Evolutionary conservation across 1,140 invertebrate species (phyloP).

Genomic region (Eulimnadia texana): DNA sequence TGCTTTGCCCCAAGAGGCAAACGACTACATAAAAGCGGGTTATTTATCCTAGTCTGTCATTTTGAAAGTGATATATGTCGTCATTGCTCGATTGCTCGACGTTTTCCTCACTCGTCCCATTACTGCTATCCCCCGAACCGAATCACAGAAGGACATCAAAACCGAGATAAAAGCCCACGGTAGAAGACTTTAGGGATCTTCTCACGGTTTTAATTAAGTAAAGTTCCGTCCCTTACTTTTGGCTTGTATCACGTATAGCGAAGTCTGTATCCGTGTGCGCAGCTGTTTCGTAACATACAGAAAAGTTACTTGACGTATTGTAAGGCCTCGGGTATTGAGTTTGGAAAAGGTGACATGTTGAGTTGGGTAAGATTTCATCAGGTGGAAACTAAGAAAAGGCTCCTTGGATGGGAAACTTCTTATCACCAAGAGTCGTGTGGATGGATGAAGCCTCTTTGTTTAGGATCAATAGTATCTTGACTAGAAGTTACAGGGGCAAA

Average conservation of each 20-base stretch:
- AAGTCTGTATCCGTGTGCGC: no score
- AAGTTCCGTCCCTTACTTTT: no score
- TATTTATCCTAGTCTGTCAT: background rate
- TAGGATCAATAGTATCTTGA: background rate
- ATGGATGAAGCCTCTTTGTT: background rate
- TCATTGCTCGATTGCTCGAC: background rate
- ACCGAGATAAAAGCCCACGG: background rate
- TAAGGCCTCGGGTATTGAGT: no score
- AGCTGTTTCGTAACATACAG: no score
- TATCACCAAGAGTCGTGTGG: background rate
- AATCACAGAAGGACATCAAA: background rate
- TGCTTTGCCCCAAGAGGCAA: background rate
- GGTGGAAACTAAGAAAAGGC: no score
- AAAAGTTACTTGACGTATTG: no score
- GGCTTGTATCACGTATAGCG: no score
- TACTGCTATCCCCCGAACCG: background rate
- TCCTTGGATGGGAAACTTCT: no score
- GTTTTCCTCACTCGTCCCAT: background rate
- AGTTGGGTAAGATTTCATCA: no score
- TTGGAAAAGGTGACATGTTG: no score
- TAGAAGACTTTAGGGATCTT: background rate
- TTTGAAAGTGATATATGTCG: background rate
- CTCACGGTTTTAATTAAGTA: no score
- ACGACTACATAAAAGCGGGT: background rate
- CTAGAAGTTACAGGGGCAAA: no score